Evolutionary conservation across 2,888 invertebrate species (phyloP).

Genomic region (Cephonodes hylas): DNA sequence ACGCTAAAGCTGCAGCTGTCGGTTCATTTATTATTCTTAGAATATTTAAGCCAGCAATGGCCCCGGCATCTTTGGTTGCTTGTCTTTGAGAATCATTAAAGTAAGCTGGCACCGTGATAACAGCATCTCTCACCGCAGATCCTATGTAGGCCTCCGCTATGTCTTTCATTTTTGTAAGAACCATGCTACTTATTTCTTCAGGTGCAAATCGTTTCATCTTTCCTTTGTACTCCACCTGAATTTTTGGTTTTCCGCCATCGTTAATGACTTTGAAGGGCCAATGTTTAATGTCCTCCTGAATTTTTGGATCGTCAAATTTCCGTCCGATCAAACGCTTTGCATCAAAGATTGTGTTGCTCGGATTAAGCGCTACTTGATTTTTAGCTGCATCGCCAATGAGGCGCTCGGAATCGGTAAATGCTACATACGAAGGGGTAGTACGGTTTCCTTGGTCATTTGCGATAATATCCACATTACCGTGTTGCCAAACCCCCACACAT

Average conservation of each 20-base stretch:
- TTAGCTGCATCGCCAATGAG: conserved; percentile 86
- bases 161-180: conserved; percentile 79
- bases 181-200: conserved; percentile 87
- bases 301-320: conserved; percentile 86
- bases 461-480: conserved; percentile 88
- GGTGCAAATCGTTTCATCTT: conserved; percentile 83
- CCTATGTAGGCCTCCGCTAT: conserved; percentile 87
- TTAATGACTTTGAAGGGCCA: conserved; percentile 90
- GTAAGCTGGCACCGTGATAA: conserved; percentile 91
- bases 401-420: conserved; percentile 83
- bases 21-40: conserved; percentile 92
- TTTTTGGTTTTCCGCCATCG: conserved; percentile 84
- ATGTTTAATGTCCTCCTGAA: conserved; percentile 89
- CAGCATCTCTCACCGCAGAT: conserved; percentile 84
- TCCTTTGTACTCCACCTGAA: conserved; percentile 84
- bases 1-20: conserved; percentile 87
- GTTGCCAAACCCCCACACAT: conserved; percentile 76
- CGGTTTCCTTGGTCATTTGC: conserved; percentile 85
- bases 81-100: conserved; percentile 87
- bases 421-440: conserved; percentile 88
- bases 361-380: conserved; percentile 87
- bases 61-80: conserved; percentile 91
- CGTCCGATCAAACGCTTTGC: conserved; percentile 92
- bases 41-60: conserved; percentile 87
- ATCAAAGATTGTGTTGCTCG: conserved; percentile 88